Percentiles rank a stretch among this genome's conserved stretches.
Conservation (phyloP, 2,888 invertebrate species). For the Eledona agricola region DNA sequence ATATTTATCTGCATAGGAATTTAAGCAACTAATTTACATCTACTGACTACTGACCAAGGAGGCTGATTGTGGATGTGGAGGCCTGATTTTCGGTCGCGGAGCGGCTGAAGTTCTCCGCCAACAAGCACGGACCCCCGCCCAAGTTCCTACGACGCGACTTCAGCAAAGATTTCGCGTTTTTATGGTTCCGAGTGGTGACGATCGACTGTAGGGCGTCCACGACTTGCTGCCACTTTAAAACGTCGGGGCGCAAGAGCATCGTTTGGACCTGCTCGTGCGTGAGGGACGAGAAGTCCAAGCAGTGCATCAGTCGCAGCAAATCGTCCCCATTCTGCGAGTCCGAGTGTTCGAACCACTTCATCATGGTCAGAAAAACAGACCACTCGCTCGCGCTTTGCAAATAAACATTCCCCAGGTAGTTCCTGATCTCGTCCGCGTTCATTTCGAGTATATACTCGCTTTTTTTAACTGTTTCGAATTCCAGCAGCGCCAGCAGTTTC, state of each 20-base stretch:
- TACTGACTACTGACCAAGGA: no score
- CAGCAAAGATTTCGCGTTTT: conserved; percentile 36
- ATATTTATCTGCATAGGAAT: no score
- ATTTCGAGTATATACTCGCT: conserved; percentile 51
- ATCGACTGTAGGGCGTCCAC: conserved; percentile 43
- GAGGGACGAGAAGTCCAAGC: conserved; percentile 53
- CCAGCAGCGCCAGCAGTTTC: conserved; percentile 55
- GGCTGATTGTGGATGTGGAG: no score
- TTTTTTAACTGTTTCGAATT: conserved; percentile 54
- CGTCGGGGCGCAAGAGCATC: conserved; percentile 44
- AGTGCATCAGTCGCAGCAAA: conserved; percentile 52
- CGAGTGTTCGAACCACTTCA: conserved; percentile 54
- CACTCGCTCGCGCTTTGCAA: conserved; percentile 54
- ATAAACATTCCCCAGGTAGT: conserved; percentile 56
- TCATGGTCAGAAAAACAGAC: conserved; percentile 56
- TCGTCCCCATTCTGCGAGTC: conserved; percentile 32
- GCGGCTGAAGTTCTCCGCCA: conserved; percentile 35
- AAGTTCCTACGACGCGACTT: conserved; percentile 36
- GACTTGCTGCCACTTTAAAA: conserved; percentile 52
- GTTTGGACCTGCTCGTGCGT: conserved; percentile 47
- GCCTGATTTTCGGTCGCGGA: no score
- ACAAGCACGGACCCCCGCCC: conserved; percentile 42
- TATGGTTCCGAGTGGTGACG: conserved; percentile 34
- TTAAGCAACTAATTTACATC: no score
- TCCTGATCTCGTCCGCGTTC: conserved; percentile 52